phyloP scores from a whole-genome alignment of 2,797 vertebrate species.

The Schizothorax lantsangensis region DNA sequence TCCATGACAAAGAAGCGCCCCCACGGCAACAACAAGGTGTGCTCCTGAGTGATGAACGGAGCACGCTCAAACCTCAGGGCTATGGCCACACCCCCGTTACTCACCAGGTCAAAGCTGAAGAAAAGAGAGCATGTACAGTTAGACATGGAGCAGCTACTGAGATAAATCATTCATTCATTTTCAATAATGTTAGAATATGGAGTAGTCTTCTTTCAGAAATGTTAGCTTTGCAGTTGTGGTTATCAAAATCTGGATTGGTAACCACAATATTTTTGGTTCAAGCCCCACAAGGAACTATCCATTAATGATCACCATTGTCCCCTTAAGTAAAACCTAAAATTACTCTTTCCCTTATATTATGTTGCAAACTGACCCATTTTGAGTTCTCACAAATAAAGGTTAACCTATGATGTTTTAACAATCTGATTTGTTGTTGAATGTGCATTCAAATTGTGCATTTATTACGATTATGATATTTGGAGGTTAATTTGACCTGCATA shows the following conservation, averaged over 20 bases:
- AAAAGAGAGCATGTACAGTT: conserved; percentile 43
- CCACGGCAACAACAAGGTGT: conserved; percentile 97
- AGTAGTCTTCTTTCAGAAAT: background rate
- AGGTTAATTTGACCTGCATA: background rate
- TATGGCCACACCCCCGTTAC: conserved; percentile 91
- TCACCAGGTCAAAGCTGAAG: conserved; percentile 95
- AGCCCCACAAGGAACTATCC: background rate
- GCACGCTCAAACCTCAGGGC: conserved; percentile 93
- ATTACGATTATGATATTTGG: background rate
- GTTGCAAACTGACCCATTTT: background rate
- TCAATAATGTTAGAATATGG: background rate
- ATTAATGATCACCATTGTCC: background rate
- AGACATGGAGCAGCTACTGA: conserved; percentile 40
- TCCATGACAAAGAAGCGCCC: conserved; percentile 99
- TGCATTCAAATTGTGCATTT: background rate
- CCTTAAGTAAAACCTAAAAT: background rate
- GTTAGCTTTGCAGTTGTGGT: background rate
- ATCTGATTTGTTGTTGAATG: background rate
- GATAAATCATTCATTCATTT: conserved; percentile 39
- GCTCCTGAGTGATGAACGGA: conserved; percentile 97
- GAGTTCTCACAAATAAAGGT: background rate
- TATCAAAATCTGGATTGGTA: background rate
- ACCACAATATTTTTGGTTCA: background rate
- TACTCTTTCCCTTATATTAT: background rate
- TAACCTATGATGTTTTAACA: background rate